Base-by-base conservation (phyloP, 2,113 vertebrate species). In the Onychorhynchus coronatus region DNA sequence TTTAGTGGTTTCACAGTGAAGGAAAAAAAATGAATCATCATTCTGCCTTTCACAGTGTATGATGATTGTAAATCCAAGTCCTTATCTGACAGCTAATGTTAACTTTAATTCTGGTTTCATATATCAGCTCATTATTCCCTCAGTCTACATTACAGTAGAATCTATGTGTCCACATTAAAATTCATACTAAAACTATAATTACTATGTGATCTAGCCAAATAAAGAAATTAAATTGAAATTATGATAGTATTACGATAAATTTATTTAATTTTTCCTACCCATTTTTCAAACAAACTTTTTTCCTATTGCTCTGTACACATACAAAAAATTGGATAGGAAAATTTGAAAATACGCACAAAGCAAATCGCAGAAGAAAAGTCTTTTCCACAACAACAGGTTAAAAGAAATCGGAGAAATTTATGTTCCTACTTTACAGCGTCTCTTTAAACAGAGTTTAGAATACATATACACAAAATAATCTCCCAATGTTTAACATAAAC, bases 321-420 rank as follows among this genome's bases (percentile, higher is more conserved):
- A 67, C 20, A 30, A 77, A 90, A 91, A 87, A 84, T 9, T 11
- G 30, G 12, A 55, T 1, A 17, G 21, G 8, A 82, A 82, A 73
- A n/a, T 11, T 22, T 0, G 0, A 77, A 87, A 65, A 61, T 4
- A 39, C 1, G 3, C 37, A 33, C 11, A 39, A 88, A 62, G 15
- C 18, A 88, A 85, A 33, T 14, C 56, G 49, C 55, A 85, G 46
- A 61, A 81, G 49, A 80, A 72, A 68, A 88, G 37, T 59, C 22
- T 82, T 56, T 76, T 93, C 39, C n/a, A 91, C 39, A 80, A 84
- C 9, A 90, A 73, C 3, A 80, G 21, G 25, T 82, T 84, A 84
- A 78, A 76, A 71, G 23, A 81, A 74, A 77, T 18, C 5, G 6
- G 5, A 96, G 41, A 52, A 28, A 55, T 46, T 50, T 86, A 74